Percentiles rank a stretch among this genome's conserved stretches.
phyloP scores from a whole-genome alignment of 2,888 invertebrate genomes.

The Drosophila anceps region DNA sequence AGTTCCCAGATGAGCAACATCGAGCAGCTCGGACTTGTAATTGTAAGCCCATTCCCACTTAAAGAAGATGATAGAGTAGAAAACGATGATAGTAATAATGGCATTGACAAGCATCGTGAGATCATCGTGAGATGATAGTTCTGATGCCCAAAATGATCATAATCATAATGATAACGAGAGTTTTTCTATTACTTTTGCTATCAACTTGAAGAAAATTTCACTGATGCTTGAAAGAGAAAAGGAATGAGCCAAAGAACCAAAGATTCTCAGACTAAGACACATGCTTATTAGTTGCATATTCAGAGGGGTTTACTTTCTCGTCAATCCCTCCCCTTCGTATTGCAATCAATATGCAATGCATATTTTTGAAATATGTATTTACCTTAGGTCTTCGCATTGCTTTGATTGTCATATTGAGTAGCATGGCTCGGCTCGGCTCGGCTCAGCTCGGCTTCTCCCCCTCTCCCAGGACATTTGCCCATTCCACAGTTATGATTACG shows the following conservation, averaged over 20 bases:
- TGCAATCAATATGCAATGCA: conserved; percentile 36
- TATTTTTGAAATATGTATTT: conserved; percentile 27
- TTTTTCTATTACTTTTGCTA: background rate
- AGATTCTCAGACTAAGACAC: background rate
- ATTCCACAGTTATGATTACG: conserved; percentile 16
- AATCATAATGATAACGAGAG: background rate
- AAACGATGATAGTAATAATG: background rate
- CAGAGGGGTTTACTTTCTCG: background rate
- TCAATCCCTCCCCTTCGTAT: background rate
- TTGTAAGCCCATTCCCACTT: no score
- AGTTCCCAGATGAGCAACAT: no score
- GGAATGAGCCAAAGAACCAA: background rate
- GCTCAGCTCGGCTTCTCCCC: conserved; percentile 1
- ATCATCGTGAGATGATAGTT: background rate
- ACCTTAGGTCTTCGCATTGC: conserved; percentile 15
- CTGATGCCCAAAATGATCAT: background rate
- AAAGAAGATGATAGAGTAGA: no score
- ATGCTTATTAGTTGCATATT: background rate
- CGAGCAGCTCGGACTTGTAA: no score
- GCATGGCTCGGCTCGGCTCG: conserved; percentile 11
- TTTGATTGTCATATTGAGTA: conserved; percentile 33
- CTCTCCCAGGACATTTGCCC: conserved; percentile 21
- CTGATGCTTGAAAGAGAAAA: background rate
- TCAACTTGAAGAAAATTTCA: background rate
- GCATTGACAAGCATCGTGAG: no score